These are phyloP conservation scores for Oreochromis niloticus DNA, from an alignment of 2,113 vertebrate species.

Conservation along the genomic window DNA sequence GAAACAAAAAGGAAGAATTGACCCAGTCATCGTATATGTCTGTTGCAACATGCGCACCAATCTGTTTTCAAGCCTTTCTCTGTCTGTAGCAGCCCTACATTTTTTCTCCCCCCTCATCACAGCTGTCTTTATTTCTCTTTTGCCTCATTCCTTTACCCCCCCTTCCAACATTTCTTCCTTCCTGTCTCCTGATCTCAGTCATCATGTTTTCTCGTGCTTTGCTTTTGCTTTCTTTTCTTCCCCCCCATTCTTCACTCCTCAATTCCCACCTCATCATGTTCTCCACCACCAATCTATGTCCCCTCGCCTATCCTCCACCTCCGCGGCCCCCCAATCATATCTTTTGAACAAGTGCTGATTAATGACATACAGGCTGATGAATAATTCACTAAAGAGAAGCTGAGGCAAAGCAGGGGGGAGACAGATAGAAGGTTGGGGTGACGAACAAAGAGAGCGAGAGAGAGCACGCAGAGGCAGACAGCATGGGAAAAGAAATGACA, in stretches of 20 bases:
- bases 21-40: conserved; percentile 56
- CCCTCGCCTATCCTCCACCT: conserved; percentile 5
- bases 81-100: neutral
- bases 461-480: conserved; percentile 2
- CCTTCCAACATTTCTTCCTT: neutral
- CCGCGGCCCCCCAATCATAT: conserved; percentile 50
- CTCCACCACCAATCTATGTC: conserved; percentile 39
- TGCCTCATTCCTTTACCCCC: neutral
- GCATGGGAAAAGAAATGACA: conserved; percentile 29
- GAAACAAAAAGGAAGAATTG: conserved; percentile 26
- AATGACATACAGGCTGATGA: conserved; percentile 77
- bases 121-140: neutral
- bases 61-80: conserved; percentile 37
- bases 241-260: neutral
- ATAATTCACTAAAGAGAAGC: conserved; percentile 62
- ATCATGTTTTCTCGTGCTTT: neutral
- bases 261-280: neutral
- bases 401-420: neutral
- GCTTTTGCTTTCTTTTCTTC: neutral
- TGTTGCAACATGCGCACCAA: conserved; percentile 45
- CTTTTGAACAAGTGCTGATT: conserved; percentile 80
- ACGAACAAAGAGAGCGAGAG: conserved; percentile 19
- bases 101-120: neutral
- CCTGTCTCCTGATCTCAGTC: neutral
- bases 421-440: neutral